Base-by-base conservation (phyloP, 2,888 invertebrate species). In the Ctena decussata region DNA sequence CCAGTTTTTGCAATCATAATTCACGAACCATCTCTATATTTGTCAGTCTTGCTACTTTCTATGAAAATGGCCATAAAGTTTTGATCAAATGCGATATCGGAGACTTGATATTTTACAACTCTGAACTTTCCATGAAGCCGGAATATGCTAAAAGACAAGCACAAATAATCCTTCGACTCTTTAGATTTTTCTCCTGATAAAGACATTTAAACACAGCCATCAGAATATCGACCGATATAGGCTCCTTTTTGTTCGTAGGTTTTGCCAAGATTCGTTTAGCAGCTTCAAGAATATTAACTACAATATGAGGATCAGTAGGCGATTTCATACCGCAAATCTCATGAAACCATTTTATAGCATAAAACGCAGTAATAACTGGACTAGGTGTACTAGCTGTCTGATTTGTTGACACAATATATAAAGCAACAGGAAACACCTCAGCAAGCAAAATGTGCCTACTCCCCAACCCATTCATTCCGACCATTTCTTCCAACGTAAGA, bases 311-410 rank as follows among this genome's bases (percentile, higher is more conserved):
- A 57, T 86, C 77, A 27, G 86, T 86, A 11, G 80, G 86, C 69
- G 80, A 77, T 0, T 41, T 30, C 30, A 80, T 41, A 78, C 72
- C 73, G 44, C 69, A 18, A 77, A 60, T 73, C 78, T n/a, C 72
- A 79, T 84, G 84, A 39, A 76, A 32, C 80, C 84, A 86, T 76
- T 86, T 81, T 32, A 86, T 49, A 32, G 76, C 72, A 78, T 86
- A 86, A 72, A 82, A 82, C 12, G 84, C 84, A 27, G 76, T 71
- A 32, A 78, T 80, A 24, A 86, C 35, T 21, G 85, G 80, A 86
- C 77, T 49, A 21, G 79, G 76, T 60, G 86, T 75, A 46, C 74
- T 84, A 30, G 77, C 53, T 0, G 53, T 27, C 69, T 85, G 83
- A 39, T 77, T 70, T 41, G 84, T 69, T 21, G 83, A 80, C 6